Percentiles rank a stretch among this genome's conserved stretches.
These are phyloP conservation scores for Phyllotreta striolata DNA, from an alignment of 2,888 invertebrate species.

Conservation along the genomic window DNA sequence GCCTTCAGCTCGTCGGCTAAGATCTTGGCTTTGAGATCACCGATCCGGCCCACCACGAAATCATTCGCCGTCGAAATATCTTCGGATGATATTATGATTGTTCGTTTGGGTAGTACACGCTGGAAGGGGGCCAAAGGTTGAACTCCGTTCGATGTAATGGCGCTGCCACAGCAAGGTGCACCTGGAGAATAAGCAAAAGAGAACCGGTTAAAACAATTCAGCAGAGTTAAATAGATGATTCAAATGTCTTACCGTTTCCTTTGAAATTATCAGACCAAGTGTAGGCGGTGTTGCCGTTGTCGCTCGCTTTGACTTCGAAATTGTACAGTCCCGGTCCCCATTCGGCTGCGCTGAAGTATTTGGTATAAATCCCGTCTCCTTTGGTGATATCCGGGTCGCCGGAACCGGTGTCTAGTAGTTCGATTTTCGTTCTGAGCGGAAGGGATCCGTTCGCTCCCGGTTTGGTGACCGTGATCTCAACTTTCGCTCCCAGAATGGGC, in stretches of 20 bases:
- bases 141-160: conserved; percentile 61
- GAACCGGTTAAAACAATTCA: not conserved
- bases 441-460: conserved; percentile 55
- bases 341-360: conserved; percentile 66
- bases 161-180: conserved; percentile 66
- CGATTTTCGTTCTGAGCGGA: conserved; percentile 58
- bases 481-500: conserved; percentile 67
- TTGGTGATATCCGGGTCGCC: conserved; percentile 72
- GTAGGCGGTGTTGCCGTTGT: conserved; percentile 66
- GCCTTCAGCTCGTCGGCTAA: conserved; percentile 62
- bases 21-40: conserved; percentile 64
- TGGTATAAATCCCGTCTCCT: conserved; percentile 72
- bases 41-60: conserved; percentile 63
- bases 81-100: conserved; percentile 59
- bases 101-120: conserved; percentile 63
- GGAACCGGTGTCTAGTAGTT: conserved; percentile 67
- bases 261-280: conserved; percentile 58
- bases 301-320: conserved; percentile 63
- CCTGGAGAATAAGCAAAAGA: conserved; percentile 47
- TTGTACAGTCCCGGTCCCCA: conserved; percentile 63
- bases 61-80: conserved; percentile 55
- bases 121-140: conserved; percentile 65
- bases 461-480: conserved; percentile 64
- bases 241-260: conserved; percentile 53
- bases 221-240: not conserved